Conservation (phyloP, 37 sponge, comb jelly and placozoan species). For the Diacarnus erythraeanus region DNA sequence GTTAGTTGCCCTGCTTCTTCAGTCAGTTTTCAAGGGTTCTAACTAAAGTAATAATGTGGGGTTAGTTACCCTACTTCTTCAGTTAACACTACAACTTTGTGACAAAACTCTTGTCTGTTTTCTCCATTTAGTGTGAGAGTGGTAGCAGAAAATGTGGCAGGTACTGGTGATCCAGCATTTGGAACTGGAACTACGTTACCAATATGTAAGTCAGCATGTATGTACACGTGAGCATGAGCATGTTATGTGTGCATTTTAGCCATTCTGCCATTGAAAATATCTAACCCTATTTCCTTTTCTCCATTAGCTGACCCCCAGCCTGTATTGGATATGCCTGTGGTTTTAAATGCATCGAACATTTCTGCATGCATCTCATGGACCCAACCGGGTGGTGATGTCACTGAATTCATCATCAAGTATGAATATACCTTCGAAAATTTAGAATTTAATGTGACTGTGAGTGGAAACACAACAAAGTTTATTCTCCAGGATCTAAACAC, state of each 20-base stretch:
- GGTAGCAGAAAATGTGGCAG: background rate
- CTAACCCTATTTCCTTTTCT: background rate
- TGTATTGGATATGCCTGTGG: background rate
- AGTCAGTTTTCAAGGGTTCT: too few relatives aligned
- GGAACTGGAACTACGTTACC: background rate
- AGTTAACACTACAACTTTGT: too few relatives aligned
- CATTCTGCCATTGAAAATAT: background rate
- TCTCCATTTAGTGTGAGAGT: background rate
- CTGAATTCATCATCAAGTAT: background rate
- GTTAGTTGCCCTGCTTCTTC: too few relatives aligned
- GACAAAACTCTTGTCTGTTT: too few relatives aligned
- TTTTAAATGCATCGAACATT: background rate
- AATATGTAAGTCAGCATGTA: background rate
- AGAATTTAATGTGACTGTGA: background rate
- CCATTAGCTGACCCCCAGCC: slow-evolving; percentile 8
- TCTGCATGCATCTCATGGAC: background rate
- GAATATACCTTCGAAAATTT: background rate
- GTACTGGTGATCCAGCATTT: background rate
- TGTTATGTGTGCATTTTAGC: background rate
- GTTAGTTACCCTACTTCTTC: too few relatives aligned
- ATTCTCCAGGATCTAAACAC: background rate
- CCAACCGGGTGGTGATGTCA: slow-evolving; percentile 13
- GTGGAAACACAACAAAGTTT: background rate
- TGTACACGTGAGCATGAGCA: background rate
- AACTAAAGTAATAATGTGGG: too few relatives aligned